Conservation (phyloP, 2,113 vertebrate species). For the Macrotis lagotis region DNA sequence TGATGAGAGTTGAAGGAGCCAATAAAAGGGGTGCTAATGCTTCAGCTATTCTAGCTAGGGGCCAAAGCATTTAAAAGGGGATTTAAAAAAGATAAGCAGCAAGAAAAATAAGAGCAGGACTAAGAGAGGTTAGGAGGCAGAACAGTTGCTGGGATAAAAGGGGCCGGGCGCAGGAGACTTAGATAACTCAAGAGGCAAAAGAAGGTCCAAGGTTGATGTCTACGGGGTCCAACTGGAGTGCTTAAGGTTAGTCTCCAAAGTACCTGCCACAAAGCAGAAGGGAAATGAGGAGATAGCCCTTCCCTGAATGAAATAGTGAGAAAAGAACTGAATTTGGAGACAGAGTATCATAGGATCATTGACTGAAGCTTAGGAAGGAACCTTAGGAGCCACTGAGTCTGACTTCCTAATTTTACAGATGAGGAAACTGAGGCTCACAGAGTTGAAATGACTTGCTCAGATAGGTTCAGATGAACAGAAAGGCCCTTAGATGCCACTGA, state of each 20-base stretch:
- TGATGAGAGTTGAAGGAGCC: slow-evolving; percentile 13
- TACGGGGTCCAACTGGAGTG: not conserved
- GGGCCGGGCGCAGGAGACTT: slow-evolving; percentile 24
- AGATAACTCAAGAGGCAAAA: slow-evolving; percentile 43
- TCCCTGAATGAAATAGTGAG: not conserved
- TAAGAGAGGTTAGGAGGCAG: slow-evolving; percentile 50
- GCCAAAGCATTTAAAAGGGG: slow-evolving; percentile 63
- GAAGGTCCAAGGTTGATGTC: not conserved
- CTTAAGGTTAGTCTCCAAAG: slow-evolving; percentile 9
- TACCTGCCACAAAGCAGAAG: not conserved
- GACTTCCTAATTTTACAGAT: not conserved
- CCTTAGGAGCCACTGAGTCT: not conserved
- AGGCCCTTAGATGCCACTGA: not conserved
- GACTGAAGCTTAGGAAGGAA: not conserved
- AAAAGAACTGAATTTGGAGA: not conserved
- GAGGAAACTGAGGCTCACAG: not conserved
- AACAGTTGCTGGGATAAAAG: slow-evolving; percentile 47
- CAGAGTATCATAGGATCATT: not conserved
- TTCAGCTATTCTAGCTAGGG: slow-evolving; percentile 46
- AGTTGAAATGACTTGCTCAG: too few relatives aligned
- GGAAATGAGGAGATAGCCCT: not conserved
- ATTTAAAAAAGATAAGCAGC: slow-evolving; percentile 71
- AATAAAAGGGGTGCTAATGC: slow-evolving; percentile 51
- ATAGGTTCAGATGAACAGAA: not conserved
- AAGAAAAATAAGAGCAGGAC: slow-evolving; percentile 53